These are phyloP conservation scores for Podarcis muralis DNA, from an alignment of 2,113 vertebrate genomes.

Conservation along the genomic window DNA sequence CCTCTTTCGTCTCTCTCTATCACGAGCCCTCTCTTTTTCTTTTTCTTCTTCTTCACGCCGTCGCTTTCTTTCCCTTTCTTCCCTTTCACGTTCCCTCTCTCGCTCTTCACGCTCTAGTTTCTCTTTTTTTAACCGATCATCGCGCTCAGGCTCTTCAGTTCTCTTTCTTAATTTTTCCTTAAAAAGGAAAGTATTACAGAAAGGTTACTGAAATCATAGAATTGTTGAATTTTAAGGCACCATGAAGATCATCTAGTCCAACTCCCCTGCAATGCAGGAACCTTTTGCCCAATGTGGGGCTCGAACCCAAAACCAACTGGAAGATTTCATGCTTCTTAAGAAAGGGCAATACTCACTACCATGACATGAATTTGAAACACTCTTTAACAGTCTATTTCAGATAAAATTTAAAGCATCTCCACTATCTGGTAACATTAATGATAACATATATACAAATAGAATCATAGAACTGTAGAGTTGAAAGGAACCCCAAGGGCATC, in stretches of 20 bases:
- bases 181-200: conserved; percentile 11
- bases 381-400: neutral
- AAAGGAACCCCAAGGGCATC: too few species aligned
- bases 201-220: neutral
- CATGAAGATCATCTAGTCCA: too few species aligned
- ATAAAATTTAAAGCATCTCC: neutral
- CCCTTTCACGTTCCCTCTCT: conserved; percentile 84
- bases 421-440: neutral
- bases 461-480: too few species aligned
- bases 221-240: too few species aligned
- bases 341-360: neutral
- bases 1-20: conserved; percentile 88
- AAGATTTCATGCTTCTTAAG: neutral
- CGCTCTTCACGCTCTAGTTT: conserved; percentile 82
- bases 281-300: too few species aligned
- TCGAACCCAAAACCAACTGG: neutral
- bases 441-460: neutral
- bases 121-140: conserved; percentile 85
- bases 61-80: conserved; percentile 84
- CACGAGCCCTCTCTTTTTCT: conserved; percentile 83
- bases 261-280: too few species aligned
- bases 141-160: conserved; percentile 90
- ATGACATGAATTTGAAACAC: neutral
- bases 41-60: conserved; percentile 83
- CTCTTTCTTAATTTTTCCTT: conserved; percentile 86